These are phyloP conservation scores for Habropoda laboriosa DNA, from an alignment of 1,140 invertebrate species.

Conservation along the genomic window DNA sequence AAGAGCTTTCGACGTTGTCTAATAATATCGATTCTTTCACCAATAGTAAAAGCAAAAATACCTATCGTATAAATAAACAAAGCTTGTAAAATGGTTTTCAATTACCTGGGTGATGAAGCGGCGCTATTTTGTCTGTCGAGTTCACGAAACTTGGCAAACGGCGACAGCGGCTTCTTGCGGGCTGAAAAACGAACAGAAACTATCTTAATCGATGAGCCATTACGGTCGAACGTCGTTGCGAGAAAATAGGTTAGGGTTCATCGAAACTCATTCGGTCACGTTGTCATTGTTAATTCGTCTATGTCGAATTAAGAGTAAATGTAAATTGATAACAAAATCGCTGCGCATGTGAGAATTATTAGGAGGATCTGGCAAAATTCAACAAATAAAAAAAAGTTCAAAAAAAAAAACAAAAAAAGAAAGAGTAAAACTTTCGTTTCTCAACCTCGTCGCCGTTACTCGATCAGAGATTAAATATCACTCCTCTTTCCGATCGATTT, in stretches of 20 bases:
- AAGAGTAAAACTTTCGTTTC: conserved; percentile 45
- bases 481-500: background rate
- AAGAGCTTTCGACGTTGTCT: background rate
- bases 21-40: conserved; percentile 7
- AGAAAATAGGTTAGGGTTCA: conserved; percentile 64
- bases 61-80: conserved; percentile 14
- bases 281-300: conserved; percentile 66
- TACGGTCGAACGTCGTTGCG: no score
- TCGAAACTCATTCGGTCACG: conserved; percentile 60
- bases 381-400: background rate
- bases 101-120: conserved; percentile 88
- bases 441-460: conserved; percentile 52
- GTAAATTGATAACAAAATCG: no score
- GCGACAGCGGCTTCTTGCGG: conserved; percentile 88
- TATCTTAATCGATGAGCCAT: background rate
- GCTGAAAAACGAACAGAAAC: conserved; percentile 81
- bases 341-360: conserved; percentile 53
- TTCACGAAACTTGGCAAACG: conserved; percentile 95
- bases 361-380: conserved; percentile 39
- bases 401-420: conserved; percentile 7
- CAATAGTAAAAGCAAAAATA: background rate
- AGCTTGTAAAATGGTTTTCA: conserved; percentile 12
- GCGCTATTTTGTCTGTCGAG: conserved; percentile 92
- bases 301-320: conserved; percentile 45
- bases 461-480: background rate